Conservation (phyloP, 2,888 invertebrate genomes). For the Byasa hedistus region DNA sequence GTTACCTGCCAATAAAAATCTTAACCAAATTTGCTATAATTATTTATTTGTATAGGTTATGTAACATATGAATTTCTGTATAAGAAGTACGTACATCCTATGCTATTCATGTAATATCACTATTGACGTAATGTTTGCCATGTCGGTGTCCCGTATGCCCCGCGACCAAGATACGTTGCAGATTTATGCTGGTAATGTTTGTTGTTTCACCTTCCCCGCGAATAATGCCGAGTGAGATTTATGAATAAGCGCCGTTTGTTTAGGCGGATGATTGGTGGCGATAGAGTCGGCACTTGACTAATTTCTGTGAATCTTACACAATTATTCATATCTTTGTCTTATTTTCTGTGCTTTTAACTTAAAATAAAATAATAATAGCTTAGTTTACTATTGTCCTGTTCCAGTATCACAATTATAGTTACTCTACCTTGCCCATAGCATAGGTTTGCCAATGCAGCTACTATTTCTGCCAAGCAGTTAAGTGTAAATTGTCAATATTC, state of each 20-base stretch:
- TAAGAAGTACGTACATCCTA: no score
- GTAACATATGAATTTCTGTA: no score
- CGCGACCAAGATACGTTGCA: slow-evolving; percentile 73
- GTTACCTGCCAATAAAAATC: no score
- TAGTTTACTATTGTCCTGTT: no score
- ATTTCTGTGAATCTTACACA: slow-evolving; percentile 32
- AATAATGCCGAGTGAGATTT: slow-evolving; percentile 74
- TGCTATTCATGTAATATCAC: no score
- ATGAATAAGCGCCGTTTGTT: slow-evolving; percentile 71
- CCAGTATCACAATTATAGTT: no score
- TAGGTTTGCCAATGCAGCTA: background rate
- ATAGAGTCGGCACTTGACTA: slow-evolving; percentile 54
- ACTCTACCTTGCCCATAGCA: background rate
- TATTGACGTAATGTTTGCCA: slow-evolving; percentile 17
- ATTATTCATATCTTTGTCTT: slow-evolving; percentile 15
- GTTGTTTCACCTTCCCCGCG: slow-evolving; percentile 76
- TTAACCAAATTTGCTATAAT: no score
- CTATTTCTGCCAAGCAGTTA: background rate
- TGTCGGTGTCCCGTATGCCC: slow-evolving; percentile 49
- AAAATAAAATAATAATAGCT: no score
- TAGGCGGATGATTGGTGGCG: slow-evolving; percentile 67
- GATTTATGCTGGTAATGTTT: slow-evolving; percentile 79
- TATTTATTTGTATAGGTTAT: no score
- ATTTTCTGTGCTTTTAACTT: slow-evolving; percentile 31
- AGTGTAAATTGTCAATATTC: background rate